phyloP scores from a whole-genome alignment of 2,888 invertebrate species.

The Acronicta alni region DNA sequence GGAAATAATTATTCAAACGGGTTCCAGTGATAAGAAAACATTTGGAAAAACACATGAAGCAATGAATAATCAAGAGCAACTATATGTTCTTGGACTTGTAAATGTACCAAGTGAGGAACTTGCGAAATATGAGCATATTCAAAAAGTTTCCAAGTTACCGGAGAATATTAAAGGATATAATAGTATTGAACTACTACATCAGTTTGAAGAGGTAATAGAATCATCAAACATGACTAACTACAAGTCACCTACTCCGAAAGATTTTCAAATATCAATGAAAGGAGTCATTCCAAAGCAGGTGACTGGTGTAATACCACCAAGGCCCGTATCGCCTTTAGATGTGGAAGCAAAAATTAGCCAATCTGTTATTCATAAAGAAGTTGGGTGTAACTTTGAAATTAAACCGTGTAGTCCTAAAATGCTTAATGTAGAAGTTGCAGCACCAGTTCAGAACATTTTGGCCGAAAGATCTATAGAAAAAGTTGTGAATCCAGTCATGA shows the following conservation, averaged over 20 bases:
- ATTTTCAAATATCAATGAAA: conserved; percentile 61
- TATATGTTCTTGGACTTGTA: conserved; percentile 84
- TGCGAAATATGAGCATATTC: conserved; percentile 86
- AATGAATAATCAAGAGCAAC: conserved; percentile 77
- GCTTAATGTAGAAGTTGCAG: conserved; percentile 82
- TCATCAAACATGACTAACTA: conserved; percentile 72
- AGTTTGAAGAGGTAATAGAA: conserved; percentile 86
- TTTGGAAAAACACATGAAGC: conserved; percentile 63
- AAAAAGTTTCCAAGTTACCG: conserved; percentile 86
- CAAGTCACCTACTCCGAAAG: conserved; percentile 62
- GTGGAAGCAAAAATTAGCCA: conserved; percentile 88
- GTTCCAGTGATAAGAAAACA: conserved; percentile 60
- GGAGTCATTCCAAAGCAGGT: conserved; percentile 54
- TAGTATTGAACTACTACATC: conserved; percentile 81
- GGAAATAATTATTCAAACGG: conserved; percentile 63
- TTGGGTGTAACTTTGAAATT: conserved; percentile 88
- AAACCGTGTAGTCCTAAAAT: conserved; percentile 87
- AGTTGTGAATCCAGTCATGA: conserved; percentile 76
- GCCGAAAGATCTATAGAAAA: conserved; percentile 83
- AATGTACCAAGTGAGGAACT: conserved; percentile 86
- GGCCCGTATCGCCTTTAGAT: conserved; percentile 84
- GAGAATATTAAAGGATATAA: conserved; percentile 87
- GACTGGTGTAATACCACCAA: conserved; percentile 64
- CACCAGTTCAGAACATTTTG: conserved; percentile 78
- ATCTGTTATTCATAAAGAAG: conserved; percentile 87